A percentile compares a stretch with the other conserved stretches of the same genome.
These are phyloP conservation scores for Aramus guarauna DNA, from an alignment of 2,113 vertebrate genomes.

Conservation along the genomic window DNA sequence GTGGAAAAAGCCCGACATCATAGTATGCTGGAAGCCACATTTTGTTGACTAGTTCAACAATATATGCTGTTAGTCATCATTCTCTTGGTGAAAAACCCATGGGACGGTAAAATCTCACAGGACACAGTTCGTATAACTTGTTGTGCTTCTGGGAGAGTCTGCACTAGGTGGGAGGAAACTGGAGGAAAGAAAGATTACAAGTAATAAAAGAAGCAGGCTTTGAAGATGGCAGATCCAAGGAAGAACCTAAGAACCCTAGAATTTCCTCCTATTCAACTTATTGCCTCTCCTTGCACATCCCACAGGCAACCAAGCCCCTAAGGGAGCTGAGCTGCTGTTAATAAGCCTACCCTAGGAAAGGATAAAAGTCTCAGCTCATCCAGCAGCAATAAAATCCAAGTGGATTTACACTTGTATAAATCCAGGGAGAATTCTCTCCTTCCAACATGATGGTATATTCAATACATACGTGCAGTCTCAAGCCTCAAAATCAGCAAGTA, in stretches of 20 bases:
- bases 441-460: neutral
- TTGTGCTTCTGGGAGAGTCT: neutral
- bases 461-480: neutral
- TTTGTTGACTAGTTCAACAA: neutral
- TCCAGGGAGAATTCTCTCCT: slow-evolving; percentile 26
- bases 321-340: slow-evolving; percentile 5
- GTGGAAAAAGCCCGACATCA: neutral
- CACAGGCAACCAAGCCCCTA: neutral
- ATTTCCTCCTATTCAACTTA: neutral
- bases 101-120: neutral
- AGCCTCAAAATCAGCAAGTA: slow-evolving; percentile 67
- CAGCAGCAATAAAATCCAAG: slow-evolving; percentile 28
- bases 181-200: neutral
- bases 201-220: neutral
- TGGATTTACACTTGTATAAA: slow-evolving; percentile 21
- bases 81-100: neutral
- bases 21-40: neutral
- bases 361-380: slow-evolving; percentile 5
- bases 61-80: neutral
- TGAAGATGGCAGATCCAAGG: neutral
- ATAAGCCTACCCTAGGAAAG: neutral
- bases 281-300: neutral
- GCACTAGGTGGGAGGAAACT: neutral
- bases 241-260: neutral
- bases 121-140: neutral